Evolutionary conservation across 2,888 invertebrate species (phyloP).

Genomic region (Melinaea marsaeus): DNA sequence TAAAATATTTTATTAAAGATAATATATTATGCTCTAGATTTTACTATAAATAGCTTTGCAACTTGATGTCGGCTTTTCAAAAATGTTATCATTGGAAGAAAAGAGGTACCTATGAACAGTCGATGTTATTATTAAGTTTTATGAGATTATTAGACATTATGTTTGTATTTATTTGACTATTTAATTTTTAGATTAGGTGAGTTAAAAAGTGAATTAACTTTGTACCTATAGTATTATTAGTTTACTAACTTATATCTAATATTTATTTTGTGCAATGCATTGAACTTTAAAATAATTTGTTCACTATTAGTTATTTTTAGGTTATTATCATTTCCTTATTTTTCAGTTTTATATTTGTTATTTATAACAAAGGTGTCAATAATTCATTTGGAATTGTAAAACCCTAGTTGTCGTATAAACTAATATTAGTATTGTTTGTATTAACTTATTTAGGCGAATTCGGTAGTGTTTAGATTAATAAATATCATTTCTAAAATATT

Average conservation of each 20-base stretch:
- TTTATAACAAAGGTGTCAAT: conserved; percentile 53
- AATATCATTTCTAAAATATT: conserved; percentile 74
- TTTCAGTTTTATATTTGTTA: conserved; percentile 50
- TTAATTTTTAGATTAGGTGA: conserved; percentile 33
- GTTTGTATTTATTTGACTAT: conserved; percentile 43
- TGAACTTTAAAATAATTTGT: conserved; percentile 48
- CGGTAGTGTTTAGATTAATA: conserved; percentile 73
- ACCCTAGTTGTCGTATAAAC: conserved; percentile 62
- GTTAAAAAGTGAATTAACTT: conserved; percentile 23
- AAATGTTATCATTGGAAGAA: conserved; percentile 74
- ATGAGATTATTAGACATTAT: conserved; percentile 44
- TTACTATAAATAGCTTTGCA: conserved; percentile 70
- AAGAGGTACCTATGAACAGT: conserved; percentile 73
- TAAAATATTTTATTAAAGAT: conserved; percentile 66
- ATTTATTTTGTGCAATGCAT: conserved; percentile 62
- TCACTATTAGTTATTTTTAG: conserved; percentile 60
- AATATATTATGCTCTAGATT: conserved; percentile 62
- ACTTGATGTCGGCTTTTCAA: conserved; percentile 75
- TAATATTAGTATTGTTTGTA: conserved; percentile 75
- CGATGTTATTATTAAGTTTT: conserved; percentile 64
- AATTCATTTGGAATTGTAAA: conserved; percentile 42
- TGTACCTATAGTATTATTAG: conserved; percentile 32
- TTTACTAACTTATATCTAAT: conserved; percentile 38
- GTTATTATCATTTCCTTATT: conserved; percentile 48
- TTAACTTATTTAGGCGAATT: conserved; percentile 64